Conservation (phyloP, 2,888 invertebrate genomes). For the Chrysolina oricalcia region DNA sequence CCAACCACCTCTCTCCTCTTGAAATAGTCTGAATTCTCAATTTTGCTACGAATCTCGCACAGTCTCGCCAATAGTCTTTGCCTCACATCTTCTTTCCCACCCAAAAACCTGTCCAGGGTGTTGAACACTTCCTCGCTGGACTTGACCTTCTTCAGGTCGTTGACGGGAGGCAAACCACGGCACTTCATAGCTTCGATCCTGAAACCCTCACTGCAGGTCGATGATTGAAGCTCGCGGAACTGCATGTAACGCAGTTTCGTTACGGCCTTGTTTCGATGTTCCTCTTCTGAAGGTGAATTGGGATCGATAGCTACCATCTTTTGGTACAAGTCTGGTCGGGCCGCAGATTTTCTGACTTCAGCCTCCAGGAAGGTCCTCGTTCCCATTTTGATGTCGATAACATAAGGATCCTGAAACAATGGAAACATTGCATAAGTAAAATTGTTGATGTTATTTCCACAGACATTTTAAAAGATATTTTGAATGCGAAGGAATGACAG, state of each 20-base stretch:
- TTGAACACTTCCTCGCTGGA: conserved; percentile 82
- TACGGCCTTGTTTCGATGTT: conserved; percentile 86
- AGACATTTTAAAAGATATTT: too few species aligned
- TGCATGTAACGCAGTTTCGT: conserved; percentile 98
- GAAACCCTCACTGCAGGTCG: conserved; percentile 94
- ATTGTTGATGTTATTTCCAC: too few species aligned
- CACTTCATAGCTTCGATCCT: conserved; percentile 96
- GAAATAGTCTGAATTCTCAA: conserved; percentile 91
- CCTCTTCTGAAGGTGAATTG: conserved; percentile 87
- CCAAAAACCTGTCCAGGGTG: conserved; percentile 85
- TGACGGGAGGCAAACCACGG: conserved; percentile 86
- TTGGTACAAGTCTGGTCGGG: conserved; percentile 91
- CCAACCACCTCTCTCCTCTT: conserved; percentile 93
- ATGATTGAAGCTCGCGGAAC: conserved; percentile 94
- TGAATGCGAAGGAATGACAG: too few species aligned
- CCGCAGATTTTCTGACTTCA: conserved; percentile 91
- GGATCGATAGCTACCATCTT: conserved; percentile 97
- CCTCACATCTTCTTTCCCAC: conserved; percentile 78
- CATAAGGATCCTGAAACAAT: conserved; percentile 83
- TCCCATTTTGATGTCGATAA: conserved; percentile 99
- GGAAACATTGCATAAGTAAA: too few species aligned
- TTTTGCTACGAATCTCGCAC: conserved; percentile 82
- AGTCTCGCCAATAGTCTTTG: conserved; percentile 83
- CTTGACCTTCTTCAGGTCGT: conserved; percentile 91
- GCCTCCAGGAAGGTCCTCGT: conserved; percentile 95